These are phyloP conservation scores for Grapholita molesta DNA, from an alignment of 1,140 invertebrate genomes.

Conservation along the genomic window DNA sequence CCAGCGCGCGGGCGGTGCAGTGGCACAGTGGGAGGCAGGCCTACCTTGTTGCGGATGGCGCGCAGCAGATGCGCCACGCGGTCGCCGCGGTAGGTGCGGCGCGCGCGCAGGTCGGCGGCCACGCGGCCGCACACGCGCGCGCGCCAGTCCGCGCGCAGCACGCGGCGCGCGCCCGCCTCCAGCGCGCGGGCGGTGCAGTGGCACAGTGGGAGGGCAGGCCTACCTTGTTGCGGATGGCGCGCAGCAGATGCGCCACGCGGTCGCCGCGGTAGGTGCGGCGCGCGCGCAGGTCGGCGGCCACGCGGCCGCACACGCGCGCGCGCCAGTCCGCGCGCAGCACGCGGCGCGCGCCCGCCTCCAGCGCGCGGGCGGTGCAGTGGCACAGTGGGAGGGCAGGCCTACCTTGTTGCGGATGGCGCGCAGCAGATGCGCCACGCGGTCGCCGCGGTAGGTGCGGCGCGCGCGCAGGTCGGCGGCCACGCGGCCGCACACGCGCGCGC, in stretches of 20 bases:
- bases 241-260: slow-evolving; percentile 93
- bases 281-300: slow-evolving; percentile 93
- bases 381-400: slow-evolving; percentile 66
- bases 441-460: slow-evolving; percentile 93
- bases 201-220: slow-evolving; percentile 67
- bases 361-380: slow-evolving; percentile 81
- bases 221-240: slow-evolving; percentile 97
- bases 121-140: no score
- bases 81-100: slow-evolving; percentile 84
- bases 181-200: slow-evolving; percentile 82
- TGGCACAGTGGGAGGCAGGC: no score
- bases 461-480: slow-evolving; percentile 94
- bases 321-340: slow-evolving; percentile 87
- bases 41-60: slow-evolving; percentile 82
- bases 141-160: slow-evolving; percentile 87
- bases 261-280: slow-evolving; percentile 94
- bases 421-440: slow-evolving; percentile 93
- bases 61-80: slow-evolving; percentile 86
- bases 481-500: no score
- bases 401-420: slow-evolving; percentile 98
- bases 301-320: no score
- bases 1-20: no score
- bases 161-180: slow-evolving; percentile 79
- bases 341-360: slow-evolving; percentile 79
- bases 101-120: slow-evolving; percentile 93